phyloP scores from a whole-genome alignment of 2,888 invertebrate species.

The Osmoderma eremita region DNA sequence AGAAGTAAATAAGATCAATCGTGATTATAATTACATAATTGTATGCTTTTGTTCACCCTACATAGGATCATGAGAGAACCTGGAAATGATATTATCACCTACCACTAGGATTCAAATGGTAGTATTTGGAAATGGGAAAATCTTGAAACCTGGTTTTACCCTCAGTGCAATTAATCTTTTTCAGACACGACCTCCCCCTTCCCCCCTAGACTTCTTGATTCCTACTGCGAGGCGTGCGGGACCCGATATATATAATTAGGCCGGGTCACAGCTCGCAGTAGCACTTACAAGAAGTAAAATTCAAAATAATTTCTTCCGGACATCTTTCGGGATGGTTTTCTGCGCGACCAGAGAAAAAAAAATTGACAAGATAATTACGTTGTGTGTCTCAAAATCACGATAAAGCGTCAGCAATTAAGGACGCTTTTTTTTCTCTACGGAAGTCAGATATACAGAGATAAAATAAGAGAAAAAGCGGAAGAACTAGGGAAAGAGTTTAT shows the following conservation, averaged over 20 bases:
- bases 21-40: too few species aligned
- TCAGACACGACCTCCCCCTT: slow-evolving; percentile 35
- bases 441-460: too few species aligned
- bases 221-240: slow-evolving; percentile 11
- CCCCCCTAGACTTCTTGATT: slow-evolving; percentile 38
- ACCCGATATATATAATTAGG: slow-evolving; percentile 42
- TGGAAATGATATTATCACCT: slow-evolving; percentile 1
- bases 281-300: slow-evolving; percentile 34
- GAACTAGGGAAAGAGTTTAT: too few species aligned
- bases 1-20: too few species aligned
- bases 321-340: not conserved
- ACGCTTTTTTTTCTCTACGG: too few species aligned
- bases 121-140: slow-evolving; percentile 39
- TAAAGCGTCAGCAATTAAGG: too few species aligned
- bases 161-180: slow-evolving; percentile 43
- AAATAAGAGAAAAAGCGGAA: too few species aligned
- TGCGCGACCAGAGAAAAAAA: not conserved
- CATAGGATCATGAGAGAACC: slow-evolving; percentile 5
- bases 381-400: too few species aligned
- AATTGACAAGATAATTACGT: slow-evolving; percentile 1
- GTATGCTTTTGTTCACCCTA: too few species aligned
- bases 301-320: slow-evolving; percentile 31
- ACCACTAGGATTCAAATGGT: not conserved
- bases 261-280: slow-evolving; percentile 18
- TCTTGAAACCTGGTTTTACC: slow-evolving; percentile 42